Base-by-base conservation (phyloP, 2,797 vertebrate genomes). In the Sebastes vulpes region DNA sequence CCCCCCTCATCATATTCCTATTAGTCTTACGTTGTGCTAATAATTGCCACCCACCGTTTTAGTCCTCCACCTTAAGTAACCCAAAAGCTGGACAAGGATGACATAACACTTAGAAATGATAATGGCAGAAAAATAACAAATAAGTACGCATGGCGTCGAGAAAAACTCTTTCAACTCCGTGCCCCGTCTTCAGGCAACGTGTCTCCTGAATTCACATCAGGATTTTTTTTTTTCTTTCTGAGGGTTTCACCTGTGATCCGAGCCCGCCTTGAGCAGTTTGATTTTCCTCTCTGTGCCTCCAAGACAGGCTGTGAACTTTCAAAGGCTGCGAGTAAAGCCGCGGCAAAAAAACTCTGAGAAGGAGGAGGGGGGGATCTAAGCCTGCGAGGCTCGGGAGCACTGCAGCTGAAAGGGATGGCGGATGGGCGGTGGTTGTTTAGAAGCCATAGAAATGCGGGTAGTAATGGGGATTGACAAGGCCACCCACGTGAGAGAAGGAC, bases 241-340 rank as follows among this genome's bases (percentile, higher is more conserved):
- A 46, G 66, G 82, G 68, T 75, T 86, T 93, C 90, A 92, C 92
- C 85, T 92, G 89, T 92, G 92, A 93, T 93, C 91, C 63, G 10
- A 87, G 87, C 66, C 79, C 58, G 87, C 90, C 90, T 93, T 86
- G 81, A 94, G 90, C 89, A 72, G 82, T 93, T 91, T 92, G 85
- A 90, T 93, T 94, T 85, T 90, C 79, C 82, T 86, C 78, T 77
- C 80, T 61, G 61, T 95, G 90, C 93, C 93, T 94, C 80, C 83
- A 26, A 94, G 92, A 91, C 86, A 89, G 84, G 89, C 90, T 92
- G 89, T 93, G 93, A 95, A 95, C 93, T 95, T 93, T 93, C 85
- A 93, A 94, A 92, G 90, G 86, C 89, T 79, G 85, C 54, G 61
- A 83, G 90, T 83, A 88, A 93, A 93, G 85, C 86, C 52, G 29